Percentiles rank a stretch among this genome's conserved stretches.
Evolutionary conservation across 2,797 vertebrate genomes (phyloP).

Genomic region (Pempheris klunzingeri): DNA sequence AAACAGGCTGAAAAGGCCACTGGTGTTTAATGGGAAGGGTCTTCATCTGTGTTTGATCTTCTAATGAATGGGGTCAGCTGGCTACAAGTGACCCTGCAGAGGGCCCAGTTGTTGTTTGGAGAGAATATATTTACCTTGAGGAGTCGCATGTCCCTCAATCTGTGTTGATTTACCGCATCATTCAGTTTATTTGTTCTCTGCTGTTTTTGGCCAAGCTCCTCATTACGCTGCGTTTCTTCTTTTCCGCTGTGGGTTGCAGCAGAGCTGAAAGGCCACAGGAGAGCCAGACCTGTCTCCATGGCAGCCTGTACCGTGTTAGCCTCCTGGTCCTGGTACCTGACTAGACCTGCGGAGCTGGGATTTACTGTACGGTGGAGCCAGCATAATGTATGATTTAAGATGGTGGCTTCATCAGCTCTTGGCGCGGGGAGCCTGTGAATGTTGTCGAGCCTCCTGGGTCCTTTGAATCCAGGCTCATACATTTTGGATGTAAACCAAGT

Average conservation of each 20-base stretch:
- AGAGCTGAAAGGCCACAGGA: constrained; percentile 26
- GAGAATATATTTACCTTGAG: constrained; percentile 36
- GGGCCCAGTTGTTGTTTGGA: constrained; percentile 24
- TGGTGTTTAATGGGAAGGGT: constrained; percentile 56
- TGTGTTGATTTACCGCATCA: constrained; percentile 5
- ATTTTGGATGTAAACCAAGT: constrained; percentile 62
- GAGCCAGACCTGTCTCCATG: constrained; percentile 37
- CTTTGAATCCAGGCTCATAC: constrained; percentile 59
- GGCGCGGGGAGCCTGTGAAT: constrained; percentile 45
- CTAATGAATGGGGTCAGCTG: constrained; percentile 56
- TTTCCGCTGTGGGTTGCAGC: constrained; percentile 14
- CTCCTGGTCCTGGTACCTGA: constrained; percentile 27
- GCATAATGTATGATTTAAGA: constrained; percentile 28
- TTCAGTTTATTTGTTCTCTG: not conserved
- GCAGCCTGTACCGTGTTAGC: constrained; percentile 36
- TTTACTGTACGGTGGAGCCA: constrained; percentile 4
- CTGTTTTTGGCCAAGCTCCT: not conserved
- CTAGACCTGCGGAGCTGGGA: constrained; percentile 22
- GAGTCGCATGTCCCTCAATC: not conserved
- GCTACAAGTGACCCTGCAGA: constrained; percentile 37
- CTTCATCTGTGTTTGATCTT: constrained; percentile 64
- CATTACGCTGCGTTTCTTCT: constrained; percentile 11
- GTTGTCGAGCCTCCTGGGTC: constrained; percentile 53
- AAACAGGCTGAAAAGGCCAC: constrained; percentile 55
- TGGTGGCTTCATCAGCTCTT: constrained; percentile 44